Base-by-base conservation (phyloP, 2,113 vertebrate species). In the Melanotaenia duboulayi region DNA sequence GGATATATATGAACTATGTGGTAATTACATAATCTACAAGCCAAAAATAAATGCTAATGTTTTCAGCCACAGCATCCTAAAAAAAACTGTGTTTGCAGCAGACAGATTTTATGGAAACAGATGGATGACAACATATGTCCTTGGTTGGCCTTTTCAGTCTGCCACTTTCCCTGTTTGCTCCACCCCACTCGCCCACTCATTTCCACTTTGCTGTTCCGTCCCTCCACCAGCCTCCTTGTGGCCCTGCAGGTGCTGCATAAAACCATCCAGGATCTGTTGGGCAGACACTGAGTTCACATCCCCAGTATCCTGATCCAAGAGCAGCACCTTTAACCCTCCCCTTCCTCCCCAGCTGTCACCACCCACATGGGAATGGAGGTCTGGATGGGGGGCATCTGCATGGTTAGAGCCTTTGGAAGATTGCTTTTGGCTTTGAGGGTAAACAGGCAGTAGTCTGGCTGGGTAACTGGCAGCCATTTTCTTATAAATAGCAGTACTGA, bases 231-330 rank as follows among this genome's bases (percentile, higher is more conserved):
- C 42, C 55, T 72, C 72, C 56, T 76, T 71, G 42, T 74, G 82
- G 22, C 72, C 23, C 48, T 85, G 80, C 85, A 93, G 77, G 73
- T 90, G 90, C 67, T 83, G 84, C 61, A 92, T 74, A 67, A 94
- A 93, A 69, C 92, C 85, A 80, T 94, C 84, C 60, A 95, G 77
- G 66, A 91, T 91, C 76, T 83, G 88, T 74, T 94, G 92, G 39
- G 93, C 90, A 10, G 89, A 83, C 65, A 77, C 22, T 48, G 89
- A 88, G 54, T 77, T 92, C 77, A 84, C 76, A 51, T 68, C 62
- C 28, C 51, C 68, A 32, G 23, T 35, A 1, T 74, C 54, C 60
- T 80, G 70, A 62, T 86, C 84, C 51, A 83, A 55, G 51, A 76
- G 70, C 0, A 65, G 79, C 16, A 75, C n/a, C 51, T 61, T 35